phyloP scores from a whole-genome alignment of 2,888 invertebrate species.

The Cryptus viduatorius region DNA sequence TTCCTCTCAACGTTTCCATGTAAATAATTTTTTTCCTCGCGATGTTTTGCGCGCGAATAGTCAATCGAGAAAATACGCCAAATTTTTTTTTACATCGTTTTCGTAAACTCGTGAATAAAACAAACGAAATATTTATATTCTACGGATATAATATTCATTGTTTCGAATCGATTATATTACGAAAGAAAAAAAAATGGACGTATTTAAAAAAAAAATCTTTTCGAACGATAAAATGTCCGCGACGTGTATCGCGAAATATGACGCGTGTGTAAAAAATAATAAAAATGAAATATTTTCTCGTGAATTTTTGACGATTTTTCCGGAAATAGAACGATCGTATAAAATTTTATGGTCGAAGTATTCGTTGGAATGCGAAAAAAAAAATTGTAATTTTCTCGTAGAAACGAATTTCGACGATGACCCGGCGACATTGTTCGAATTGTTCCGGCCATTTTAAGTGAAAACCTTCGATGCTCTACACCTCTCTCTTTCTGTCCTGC shows the following conservation, averaged over 20 bases:
- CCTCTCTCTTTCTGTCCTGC: slow-evolving; percentile 58
- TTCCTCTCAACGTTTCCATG: background rate
- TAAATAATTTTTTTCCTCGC: no score
- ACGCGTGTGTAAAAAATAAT: background rate
- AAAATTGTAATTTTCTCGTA: background rate
- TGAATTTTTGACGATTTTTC: background rate
- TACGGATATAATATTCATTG: no score
- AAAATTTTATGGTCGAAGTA: background rate
- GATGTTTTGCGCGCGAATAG: no score
- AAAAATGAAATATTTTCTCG: background rate
- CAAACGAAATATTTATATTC: no score
- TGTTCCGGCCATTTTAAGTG: slow-evolving; percentile 78
- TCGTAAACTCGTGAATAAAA: no score
- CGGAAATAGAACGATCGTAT: background rate
- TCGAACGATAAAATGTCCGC: no score
- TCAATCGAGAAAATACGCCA: no score
- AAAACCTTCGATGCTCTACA: slow-evolving; percentile 56
- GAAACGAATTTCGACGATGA: slow-evolving; percentile 21
- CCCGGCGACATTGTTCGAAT: slow-evolving; percentile 71
- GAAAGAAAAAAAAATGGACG: no score
- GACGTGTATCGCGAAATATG: background rate
- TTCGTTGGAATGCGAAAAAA: background rate
- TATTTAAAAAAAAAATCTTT: no score
- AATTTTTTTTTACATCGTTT: no score
- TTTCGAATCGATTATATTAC: no score